Percentiles rank a stretch among this genome's conserved stretches.
Evolutionary conservation across 2,113 vertebrate species (phyloP).

Genomic region (Aphelocoma coerulescens): DNA sequence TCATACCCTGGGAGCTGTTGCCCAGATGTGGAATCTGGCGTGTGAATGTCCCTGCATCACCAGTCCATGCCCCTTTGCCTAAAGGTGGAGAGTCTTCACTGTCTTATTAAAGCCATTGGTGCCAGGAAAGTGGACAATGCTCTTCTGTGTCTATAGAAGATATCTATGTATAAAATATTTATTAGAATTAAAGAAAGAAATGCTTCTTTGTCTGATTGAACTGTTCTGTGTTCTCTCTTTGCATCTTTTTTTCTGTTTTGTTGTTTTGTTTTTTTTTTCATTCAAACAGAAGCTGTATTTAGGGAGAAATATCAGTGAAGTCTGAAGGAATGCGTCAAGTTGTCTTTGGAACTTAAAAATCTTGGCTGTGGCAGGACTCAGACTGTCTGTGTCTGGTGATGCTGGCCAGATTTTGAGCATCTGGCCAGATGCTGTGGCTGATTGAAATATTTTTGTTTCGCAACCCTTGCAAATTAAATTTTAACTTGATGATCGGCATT

Average conservation of each 20-base stretch:
- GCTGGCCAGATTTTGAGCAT: neutral
- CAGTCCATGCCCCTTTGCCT: neutral
- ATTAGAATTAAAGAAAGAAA: neutral
- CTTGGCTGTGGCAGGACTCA: neutral
- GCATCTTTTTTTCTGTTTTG: neutral
- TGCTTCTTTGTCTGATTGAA: neutral
- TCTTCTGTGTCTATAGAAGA: neutral
- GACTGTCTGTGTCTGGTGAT: neutral
- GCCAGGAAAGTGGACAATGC: neutral
- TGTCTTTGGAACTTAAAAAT: neutral
- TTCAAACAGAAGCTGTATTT: neutral
- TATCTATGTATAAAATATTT: neutral
- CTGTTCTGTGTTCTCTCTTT: neutral
- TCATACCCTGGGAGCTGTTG: neutral
- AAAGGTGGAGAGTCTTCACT: neutral
- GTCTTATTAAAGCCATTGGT: neutral
- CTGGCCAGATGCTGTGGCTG: neutral
- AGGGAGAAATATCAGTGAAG: neutral
- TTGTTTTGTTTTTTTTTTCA: neutral
- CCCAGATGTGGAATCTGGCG: neutral
- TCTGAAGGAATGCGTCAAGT: neutral
- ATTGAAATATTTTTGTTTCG: neutral
- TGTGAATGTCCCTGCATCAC: accelerated
- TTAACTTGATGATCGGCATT: neutral
- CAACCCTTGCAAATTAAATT: neutral